Conservation (phyloP, 2,113 vertebrate genomes). For the Arenaria interpres region DNA sequence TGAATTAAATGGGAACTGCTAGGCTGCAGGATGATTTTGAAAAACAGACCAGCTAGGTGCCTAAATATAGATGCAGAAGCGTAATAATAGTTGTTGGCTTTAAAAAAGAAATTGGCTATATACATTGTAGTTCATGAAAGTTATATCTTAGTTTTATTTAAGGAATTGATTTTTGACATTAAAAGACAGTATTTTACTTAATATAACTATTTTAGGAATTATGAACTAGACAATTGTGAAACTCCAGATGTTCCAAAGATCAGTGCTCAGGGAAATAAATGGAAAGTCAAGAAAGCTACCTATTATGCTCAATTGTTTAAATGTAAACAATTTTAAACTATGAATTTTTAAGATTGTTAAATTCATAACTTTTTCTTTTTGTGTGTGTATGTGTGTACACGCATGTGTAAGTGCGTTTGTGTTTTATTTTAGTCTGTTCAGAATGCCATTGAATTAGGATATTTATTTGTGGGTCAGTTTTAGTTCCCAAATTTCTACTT, state of each 20-base stretch:
- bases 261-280: slow-evolving; percentile 62
- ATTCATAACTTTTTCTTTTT: neutral
- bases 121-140: neutral
- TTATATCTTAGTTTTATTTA: slow-evolving; percentile 14
- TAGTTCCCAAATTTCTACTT: neutral
- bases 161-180: neutral
- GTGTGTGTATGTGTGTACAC: neutral
- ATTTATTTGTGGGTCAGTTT: slow-evolving; percentile 16
- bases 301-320: slow-evolving; percentile 23
- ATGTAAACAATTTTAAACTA: slow-evolving; percentile 19
- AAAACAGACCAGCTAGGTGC: neutral
- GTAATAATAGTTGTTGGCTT: neutral
- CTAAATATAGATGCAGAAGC: slow-evolving; percentile 3
- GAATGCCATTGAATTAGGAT: neutral
- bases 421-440: slow-evolving; percentile 14
- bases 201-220: slow-evolving; percentile 32
- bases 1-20: neutral
- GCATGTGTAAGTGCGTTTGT: neutral
- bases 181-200: slow-evolving; percentile 1
- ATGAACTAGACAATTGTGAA: slow-evolving; percentile 35
- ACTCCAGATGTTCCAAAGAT: slow-evolving; percentile 62
- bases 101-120: neutral
- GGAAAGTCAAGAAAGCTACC: slow-evolving; percentile 15
- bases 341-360: slow-evolving; percentile 14
- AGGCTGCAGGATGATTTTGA: neutral